A percentile compares a stretch with the other conserved stretches of the same genome.
Evolutionary conservation across 2,888 invertebrate species (phyloP).

Genomic region (Dione juno): DNA sequence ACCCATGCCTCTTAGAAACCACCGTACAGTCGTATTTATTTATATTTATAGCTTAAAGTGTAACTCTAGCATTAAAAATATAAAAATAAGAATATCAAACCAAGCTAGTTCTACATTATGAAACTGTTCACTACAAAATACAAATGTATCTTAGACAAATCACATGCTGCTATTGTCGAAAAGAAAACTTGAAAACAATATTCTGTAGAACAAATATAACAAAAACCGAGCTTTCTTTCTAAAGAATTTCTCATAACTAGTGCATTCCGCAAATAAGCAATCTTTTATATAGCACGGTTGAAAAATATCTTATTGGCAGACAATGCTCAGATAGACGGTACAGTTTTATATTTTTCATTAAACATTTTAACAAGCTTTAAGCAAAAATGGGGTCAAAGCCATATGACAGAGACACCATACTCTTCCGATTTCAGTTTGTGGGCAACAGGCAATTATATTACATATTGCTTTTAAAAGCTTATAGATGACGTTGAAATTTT

Average conservation of each 20-base stretch:
- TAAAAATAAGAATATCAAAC: no score
- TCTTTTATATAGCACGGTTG: conserved; percentile 16
- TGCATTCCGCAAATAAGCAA: conserved; percentile 10
- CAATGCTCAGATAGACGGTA: not conserved
- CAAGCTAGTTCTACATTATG: not conserved
- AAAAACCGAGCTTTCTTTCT: conserved; percentile 6
- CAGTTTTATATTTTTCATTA: not conserved
- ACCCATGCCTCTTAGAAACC: no score
- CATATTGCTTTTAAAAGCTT: no score
- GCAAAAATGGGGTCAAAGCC: no score
- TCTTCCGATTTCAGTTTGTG: no score
- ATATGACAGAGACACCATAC: no score
- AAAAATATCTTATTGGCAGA: conserved; percentile 6
- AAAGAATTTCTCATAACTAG: conserved; percentile 23
- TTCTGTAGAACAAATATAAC: conserved; percentile 1
- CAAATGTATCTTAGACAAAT: not conserved
- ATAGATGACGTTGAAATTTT: no score
- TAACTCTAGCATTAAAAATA: no score
- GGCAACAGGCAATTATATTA: no score
- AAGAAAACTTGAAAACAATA: conserved; percentile 10
- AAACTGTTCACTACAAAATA: not conserved
- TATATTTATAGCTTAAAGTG: no score
- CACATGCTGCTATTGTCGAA: conserved; percentile 6
- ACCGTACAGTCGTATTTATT: no score
- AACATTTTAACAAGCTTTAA: not conserved